phyloP scores from a whole-genome alignment of 1,140 invertebrate species.

The Diorhabda carinulata region DNA sequence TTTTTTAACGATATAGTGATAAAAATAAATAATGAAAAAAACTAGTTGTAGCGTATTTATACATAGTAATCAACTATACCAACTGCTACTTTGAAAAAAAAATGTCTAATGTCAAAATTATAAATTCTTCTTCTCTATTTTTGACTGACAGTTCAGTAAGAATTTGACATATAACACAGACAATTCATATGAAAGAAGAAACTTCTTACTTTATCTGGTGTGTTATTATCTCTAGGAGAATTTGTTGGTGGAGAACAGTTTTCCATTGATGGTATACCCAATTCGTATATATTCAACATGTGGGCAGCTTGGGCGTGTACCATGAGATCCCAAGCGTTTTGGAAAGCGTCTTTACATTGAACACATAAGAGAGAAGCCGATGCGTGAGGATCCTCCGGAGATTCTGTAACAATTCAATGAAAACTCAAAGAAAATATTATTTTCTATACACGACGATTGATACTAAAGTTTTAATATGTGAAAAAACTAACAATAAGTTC shows the following conservation, averaged over 20 bases:
- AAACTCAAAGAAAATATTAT: too few species aligned
- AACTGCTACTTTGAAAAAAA: too few species aligned
- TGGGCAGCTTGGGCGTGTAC: constrained; percentile 75
- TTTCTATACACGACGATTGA: too few species aligned
- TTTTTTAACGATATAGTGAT: constrained; percentile 9
- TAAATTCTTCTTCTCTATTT: too few species aligned
- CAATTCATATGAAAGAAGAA: neutral
- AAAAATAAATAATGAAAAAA: neutral
- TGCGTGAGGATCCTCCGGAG: constrained; percentile 39
- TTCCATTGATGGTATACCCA: constrained; percentile 50
- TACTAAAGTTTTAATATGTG: too few species aligned
- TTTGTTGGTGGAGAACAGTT: constrained; percentile 42
- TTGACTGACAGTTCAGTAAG: too few species aligned
- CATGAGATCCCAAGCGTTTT: constrained; percentile 75
- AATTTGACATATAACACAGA: too few species aligned
- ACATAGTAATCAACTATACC: too few species aligned
- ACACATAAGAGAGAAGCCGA: constrained; percentile 60
- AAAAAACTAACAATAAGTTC: too few species aligned
- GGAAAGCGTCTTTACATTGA: constrained; percentile 73
- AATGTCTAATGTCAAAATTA: too few species aligned
- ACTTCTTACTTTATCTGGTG: constrained; percentile 43
- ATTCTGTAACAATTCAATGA: constrained; percentile 34
- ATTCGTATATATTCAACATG: constrained; percentile 78
- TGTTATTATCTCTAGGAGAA: constrained; percentile 39
- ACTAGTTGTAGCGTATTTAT: too few species aligned